Evolutionary conservation across 2,888 invertebrate species (phyloP), one percentile per base, ranked within the genome.

Genomic region (Sphinx pinastri): DNA sequence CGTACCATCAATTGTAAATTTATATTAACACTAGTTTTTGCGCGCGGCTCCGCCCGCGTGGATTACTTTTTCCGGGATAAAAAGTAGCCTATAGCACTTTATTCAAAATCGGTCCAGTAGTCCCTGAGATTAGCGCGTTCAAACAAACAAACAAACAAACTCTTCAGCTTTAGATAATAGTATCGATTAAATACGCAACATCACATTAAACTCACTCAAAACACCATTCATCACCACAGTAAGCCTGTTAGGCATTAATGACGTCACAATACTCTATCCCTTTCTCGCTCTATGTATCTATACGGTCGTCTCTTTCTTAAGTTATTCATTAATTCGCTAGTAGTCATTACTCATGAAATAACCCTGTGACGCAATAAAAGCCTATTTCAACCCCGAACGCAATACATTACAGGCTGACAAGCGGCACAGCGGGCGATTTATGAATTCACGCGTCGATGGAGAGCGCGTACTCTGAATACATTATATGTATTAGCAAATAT

Each of bases 291-390:
- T n/a, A 45, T 16, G 14, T 16, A 60, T 16, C n/a, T 14, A 47
- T 47, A 11, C 16, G 11, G 45, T 16, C 16, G 16, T 60, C 60
- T 47, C 60, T 19, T 3, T 60, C 60, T 60, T 16, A 60, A 60
- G 47, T 60, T 47, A 47, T 60, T 79, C 79, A 81, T 81, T 82
- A 82, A 83, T 80, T 78, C 79, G 79, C 72, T 75, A 59, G 72
- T 70, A 72, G 76, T 75, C 68, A 78, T 83, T 81, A 82, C 74
- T 83, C 83, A 83, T 77, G 76, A 72, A 74, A 75, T 70, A 75
- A 73, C 75, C 77, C 70, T 71, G 76, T 79, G 76, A 77, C 73
- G 75, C 71, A 73, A 74, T 77, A 77, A 77, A 76, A 73, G 75
- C 72, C 71, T 76, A 71, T 63, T 74, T 71, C 72, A 74, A 74